Evolutionary conservation across 2,888 invertebrate species (phyloP), one percentile per base, ranked within the genome.

Genomic region (Shargacucullia verbasci): DNA sequence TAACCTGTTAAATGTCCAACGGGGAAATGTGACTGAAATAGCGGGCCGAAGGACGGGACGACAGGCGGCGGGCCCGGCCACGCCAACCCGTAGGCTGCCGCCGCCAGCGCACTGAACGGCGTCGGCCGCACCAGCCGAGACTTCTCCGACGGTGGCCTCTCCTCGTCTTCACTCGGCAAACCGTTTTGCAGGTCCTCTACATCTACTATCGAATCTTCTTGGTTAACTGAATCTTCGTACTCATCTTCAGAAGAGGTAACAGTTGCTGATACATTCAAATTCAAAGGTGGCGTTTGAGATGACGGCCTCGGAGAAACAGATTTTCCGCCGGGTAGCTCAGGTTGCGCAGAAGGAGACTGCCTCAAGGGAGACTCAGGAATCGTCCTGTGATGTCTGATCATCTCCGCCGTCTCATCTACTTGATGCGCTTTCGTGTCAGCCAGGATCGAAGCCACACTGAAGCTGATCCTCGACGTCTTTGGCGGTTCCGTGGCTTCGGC

Each of bases 401-500:
- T 94, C 73, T 94, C 91, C 29, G 93, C 88, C 15, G 92, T 90
- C 58, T 90, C 90, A 62, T 94, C 87, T 15, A 78, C 88, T 56
- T 95, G 94, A 55, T 91, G 94, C 1, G 95, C 95, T 85, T 97
- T 96, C 25, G 98, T 96, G 80, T 98, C 98, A 12, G 98, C 96
- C 73, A 98, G 91, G 70, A 98, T 95, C 0, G 98, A 97, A 6
- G 98, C 98, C 73, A 98, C 98, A 90, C 98, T 97, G 94, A 98
- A 98, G 90, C 96, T 96, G 82, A 96, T 96, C 78, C 96, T 94
- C 67, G 96, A 95, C 64, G 95, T 94, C 83, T 96, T 96, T 12
- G 94, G 92, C 1, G 92, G 92, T 59, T 92, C 95, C 70, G 95
- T 95, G 67, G 95, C 95, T 84, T 95, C 95, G 81, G 95, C 95